Evolutionary conservation across 2,888 invertebrate genomes (phyloP), one percentile per base, ranked within the genome.

Genomic region (Drymonia ruficornis): DNA sequence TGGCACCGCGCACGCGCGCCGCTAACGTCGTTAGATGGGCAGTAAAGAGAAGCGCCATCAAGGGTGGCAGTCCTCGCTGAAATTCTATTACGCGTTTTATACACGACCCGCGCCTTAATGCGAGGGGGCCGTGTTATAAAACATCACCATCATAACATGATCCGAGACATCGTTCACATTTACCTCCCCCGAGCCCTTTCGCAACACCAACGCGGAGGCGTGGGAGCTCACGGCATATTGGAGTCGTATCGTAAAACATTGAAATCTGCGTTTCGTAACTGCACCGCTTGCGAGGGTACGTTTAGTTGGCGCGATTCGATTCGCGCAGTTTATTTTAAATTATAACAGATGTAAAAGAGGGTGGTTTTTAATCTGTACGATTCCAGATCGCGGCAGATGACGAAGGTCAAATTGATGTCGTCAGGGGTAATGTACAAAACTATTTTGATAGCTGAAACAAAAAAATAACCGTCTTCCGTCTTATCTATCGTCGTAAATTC

Each of bases 21-120:
- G 68, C 77, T 87, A 89, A 89, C 86, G 80, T 88, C 88, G 86
- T 90, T 90, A 91, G 80, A 85, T 82, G 85, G 83, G 79, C 86
- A 84, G 70, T 76, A 78, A 80, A 79, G 78, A 76, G 78, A 70
- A 76, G 74, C 74, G 63, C 72, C 73, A 73, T 70, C 78, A 72
- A 69, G 78, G 78, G 80, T 76, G 82, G 86, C 74, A 74, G 83
- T 86, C 86, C 83, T 84, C 84, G 76, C 83, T 82, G 87, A 86
- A 91, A 91, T 91, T 91, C 91, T 91, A 91, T 91, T 91, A 91
- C 88, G 81, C 86, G 85, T 87, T 90, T 89, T 89, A 90, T 89
- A 87, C 86, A 81, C 83, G 82, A 80, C 84, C 83, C 82, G 82
- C 80, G 84, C 84, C 86, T 84, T 86, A 84, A 86, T 84, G 80